phyloP scores from a whole-genome alignment of 2,113 vertebrate species.

The Saguinus midas region DNA sequence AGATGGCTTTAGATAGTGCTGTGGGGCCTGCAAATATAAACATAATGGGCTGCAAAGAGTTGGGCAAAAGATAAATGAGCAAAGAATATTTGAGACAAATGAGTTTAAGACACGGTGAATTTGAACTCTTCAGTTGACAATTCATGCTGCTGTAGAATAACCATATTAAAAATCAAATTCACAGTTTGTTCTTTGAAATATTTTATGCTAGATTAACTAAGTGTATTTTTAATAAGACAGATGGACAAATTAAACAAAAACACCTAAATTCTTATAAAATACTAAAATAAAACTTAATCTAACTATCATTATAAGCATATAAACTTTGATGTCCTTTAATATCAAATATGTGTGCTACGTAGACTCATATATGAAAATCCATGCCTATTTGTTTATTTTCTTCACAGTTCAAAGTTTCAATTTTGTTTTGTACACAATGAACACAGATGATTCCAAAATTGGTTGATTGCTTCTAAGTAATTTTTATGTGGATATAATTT shows the following conservation, averaged over 20 bases:
- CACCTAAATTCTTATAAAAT: conserved; percentile 41
- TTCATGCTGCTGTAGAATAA: neutral
- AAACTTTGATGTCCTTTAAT: conserved; percentile 50
- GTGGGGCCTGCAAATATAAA: neutral
- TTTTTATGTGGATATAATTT: conserved; percentile 40
- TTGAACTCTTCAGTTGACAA: neutral
- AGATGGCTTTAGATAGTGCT: neutral
- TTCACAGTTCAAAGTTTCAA: conserved; percentile 54
- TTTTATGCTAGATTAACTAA: neutral
- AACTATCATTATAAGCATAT: neutral
- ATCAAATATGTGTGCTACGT: neutral
- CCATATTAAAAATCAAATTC: neutral
- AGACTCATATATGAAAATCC: conserved; percentile 48
- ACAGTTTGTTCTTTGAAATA: neutral
- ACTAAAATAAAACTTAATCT: conserved; percentile 29
- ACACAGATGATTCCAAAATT: conserved; percentile 32
- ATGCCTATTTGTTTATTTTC: conserved; percentile 64
- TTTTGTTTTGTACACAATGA: conserved; percentile 61
- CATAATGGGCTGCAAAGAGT: neutral
- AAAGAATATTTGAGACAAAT: neutral
- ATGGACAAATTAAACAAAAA: conserved; percentile 9
- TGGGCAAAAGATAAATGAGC: neutral
- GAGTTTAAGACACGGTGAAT: neutral
- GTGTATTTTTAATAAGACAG: conserved; percentile 18
- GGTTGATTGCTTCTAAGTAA: conserved; percentile 37